Evolutionary conservation across 2,113 vertebrate species (phyloP).

Genomic region (Platanista minor): DNA sequence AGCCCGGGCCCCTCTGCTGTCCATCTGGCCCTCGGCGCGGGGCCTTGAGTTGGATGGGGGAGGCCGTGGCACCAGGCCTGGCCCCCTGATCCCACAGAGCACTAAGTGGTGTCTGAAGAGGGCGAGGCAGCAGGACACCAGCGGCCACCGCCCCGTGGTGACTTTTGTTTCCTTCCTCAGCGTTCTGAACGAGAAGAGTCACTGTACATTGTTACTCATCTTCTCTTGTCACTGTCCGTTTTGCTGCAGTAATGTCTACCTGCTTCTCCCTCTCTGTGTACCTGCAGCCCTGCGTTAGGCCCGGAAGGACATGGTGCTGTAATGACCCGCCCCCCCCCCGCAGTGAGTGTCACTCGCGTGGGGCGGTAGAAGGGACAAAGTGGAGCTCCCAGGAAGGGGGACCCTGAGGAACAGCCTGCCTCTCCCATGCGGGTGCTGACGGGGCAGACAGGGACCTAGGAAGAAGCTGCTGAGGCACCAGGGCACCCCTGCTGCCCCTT

Average conservation of each 20-base stretch:
- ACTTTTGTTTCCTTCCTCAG: background rate
- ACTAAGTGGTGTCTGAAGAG: background rate
- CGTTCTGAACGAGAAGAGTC: background rate
- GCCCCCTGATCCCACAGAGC: background rate
- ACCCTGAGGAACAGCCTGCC: background rate
- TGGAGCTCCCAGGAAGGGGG: background rate
- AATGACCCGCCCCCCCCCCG: fast-evolving
- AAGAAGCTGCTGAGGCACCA: background rate
- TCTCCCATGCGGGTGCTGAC: background rate
- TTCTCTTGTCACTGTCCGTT: background rate
- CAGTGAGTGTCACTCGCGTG: fast-evolving
- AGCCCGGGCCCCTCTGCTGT: background rate
- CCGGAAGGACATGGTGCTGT: background rate
- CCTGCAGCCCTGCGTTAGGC: background rate
- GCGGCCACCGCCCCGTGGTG: fast-evolving
- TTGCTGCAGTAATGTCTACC: background rate
- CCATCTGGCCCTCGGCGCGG: background rate
- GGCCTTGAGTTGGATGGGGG: background rate
- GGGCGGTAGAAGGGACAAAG: background rate
- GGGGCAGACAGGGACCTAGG: background rate
- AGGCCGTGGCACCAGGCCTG: background rate
- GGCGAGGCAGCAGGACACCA: background rate
- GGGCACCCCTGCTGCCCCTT: background rate
- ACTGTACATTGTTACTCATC: fast-evolving
- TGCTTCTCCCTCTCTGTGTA: background rate